Conservation (phyloP, 2,113 vertebrate species). For the Potamarius usumacintae region DNA sequence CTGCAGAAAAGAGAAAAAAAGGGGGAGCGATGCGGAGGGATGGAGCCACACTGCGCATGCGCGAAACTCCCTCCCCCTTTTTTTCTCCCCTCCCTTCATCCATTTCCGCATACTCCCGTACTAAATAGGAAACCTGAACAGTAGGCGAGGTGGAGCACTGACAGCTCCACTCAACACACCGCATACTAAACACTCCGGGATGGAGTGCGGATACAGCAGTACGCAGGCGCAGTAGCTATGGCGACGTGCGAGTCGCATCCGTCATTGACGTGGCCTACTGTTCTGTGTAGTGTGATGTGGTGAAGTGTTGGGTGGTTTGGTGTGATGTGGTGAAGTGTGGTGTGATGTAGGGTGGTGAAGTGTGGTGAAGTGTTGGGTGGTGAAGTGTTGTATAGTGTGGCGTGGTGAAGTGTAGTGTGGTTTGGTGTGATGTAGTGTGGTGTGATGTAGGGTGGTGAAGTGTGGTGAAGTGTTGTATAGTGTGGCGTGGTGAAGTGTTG, state of each 20-base stretch:
- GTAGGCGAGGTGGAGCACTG: background rate
- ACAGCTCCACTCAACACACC: background rate
- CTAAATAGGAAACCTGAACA: background rate
- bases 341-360: too few species aligned
- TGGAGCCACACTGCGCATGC: slow-evolving; percentile 60
- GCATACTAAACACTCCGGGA: background rate
- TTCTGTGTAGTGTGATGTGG: background rate
- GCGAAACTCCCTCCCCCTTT: slow-evolving; percentile 49
- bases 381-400: too few species aligned
- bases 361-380: too few species aligned
- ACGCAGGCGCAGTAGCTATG: slow-evolving; percentile 7
- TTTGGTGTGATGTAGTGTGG: too few species aligned
- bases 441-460: too few species aligned
- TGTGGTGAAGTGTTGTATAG: too few species aligned
- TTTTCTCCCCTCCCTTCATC: slow-evolving; percentile 38
- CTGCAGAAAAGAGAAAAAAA: slow-evolving; percentile 61
- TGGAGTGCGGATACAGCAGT: background rate
- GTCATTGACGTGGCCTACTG: background rate
- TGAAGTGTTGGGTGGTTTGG: too few species aligned
- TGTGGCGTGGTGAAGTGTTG: too few species aligned
- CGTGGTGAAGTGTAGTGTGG: too few species aligned
- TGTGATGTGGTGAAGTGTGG: too few species aligned
- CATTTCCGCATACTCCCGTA: slow-evolving; percentile 11
- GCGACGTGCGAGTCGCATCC: background rate
- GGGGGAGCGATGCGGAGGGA: slow-evolving; percentile 65